phyloP scores from a whole-genome alignment of 1,140 invertebrate species.

The Zaprionus taronus region DNA sequence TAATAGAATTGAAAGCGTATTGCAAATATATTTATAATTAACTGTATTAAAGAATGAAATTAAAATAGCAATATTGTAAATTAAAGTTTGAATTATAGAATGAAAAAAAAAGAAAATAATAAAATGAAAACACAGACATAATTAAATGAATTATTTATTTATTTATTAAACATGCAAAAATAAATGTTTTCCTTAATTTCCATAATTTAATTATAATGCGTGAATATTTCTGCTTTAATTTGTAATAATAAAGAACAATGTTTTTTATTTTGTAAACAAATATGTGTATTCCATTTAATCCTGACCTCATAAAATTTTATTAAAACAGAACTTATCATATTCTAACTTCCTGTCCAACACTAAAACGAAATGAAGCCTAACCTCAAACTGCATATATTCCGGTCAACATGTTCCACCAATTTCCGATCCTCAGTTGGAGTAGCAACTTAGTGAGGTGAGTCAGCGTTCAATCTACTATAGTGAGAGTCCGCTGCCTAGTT shows the following conservation, averaged over 20 bases:
- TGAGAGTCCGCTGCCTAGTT: conserved; percentile 11
- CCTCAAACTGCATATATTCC: not conserved
- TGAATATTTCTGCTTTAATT: too few relatives aligned
- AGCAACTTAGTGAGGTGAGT: conserved; percentile 31
- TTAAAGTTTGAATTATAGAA: too few relatives aligned
- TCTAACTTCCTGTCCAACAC: not conserved
- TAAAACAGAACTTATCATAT: not conserved
- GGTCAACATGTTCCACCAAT: not conserved
- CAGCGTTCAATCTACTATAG: conserved; percentile 25
- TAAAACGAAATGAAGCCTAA: not conserved
- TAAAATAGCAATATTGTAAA: not conserved
- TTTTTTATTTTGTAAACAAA: too few relatives aligned
- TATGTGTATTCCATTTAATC: too few relatives aligned
- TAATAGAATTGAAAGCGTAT: not conserved
- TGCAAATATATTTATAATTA: not conserved
- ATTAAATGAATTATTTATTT: too few relatives aligned
- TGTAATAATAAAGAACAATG: too few relatives aligned
- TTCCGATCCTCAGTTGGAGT: conserved; percentile 34
- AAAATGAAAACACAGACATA: too few relatives aligned
- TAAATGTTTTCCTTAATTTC: too few relatives aligned
- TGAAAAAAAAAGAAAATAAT: too few relatives aligned
- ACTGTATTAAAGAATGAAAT: not conserved
- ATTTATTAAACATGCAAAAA: too few relatives aligned
- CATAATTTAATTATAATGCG: too few relatives aligned
- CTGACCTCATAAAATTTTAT: too few relatives aligned